phyloP scores from a whole-genome alignment of 2,797 vertebrate genomes.

The Notoglanidium macrostoma region DNA sequence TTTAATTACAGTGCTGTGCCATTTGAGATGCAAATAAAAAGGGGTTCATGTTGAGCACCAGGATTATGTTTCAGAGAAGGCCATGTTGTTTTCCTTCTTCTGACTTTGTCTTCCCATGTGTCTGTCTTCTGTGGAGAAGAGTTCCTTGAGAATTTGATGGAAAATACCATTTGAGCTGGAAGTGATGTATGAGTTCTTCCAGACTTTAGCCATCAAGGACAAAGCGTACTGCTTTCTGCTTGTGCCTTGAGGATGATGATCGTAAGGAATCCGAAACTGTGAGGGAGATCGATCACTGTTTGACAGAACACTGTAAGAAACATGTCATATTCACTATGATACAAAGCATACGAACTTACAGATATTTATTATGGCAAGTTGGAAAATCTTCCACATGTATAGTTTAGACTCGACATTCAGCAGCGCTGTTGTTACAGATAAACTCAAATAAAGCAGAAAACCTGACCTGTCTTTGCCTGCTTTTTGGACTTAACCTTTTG shows the following conservation, averaged over 20 bases:
- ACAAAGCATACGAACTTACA: slow-evolving; percentile 7
- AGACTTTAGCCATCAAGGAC: neutral
- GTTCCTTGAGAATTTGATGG: neutral
- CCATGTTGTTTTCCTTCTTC: neutral
- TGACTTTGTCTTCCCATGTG: neutral
- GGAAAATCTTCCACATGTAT: neutral
- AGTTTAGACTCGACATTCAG: neutral
- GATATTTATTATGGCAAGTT: slow-evolving; percentile 22
- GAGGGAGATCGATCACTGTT: neutral
- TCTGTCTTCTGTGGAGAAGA: neutral
- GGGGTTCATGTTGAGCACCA: neutral
- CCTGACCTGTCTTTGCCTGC: neutral
- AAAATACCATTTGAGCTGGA: neutral
- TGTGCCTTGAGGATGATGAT: slow-evolving; percentile 14
- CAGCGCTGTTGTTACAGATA: slow-evolving; percentile 19
- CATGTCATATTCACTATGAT: neutral
- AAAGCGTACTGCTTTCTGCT: slow-evolving; percentile 4
- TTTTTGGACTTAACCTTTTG: neutral
- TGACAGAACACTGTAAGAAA: slow-evolving; percentile 8
- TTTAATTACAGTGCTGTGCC: neutral
- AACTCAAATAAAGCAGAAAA: slow-evolving; percentile 39
- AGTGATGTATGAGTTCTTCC: neutral
- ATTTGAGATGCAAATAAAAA: slow-evolving; percentile 2
- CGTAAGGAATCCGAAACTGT: slow-evolving; percentile 7
- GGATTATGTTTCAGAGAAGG: neutral